A percentile compares a stretch with the other conserved stretches of the same genome.
These are phyloP conservation scores for Peucedramus taeniatus DNA, from an alignment of 2,113 vertebrate species.

Conservation along the genomic window DNA sequence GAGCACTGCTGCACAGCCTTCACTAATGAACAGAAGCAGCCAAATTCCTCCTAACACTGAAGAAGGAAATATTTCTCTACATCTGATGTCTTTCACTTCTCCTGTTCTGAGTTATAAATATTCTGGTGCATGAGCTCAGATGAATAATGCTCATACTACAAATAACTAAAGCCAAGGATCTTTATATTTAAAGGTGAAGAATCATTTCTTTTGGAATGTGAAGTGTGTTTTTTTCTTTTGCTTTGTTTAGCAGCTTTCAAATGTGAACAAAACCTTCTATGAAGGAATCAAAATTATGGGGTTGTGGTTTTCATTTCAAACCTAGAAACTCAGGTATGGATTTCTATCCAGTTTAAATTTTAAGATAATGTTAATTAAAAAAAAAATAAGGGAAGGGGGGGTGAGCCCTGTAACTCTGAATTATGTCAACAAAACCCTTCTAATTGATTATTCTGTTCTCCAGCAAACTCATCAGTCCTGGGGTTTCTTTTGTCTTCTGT, in stretches of 20 bases:
- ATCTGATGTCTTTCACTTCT: neutral
- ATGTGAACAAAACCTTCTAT: neutral
- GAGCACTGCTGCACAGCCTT: neutral
- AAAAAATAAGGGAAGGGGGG: accelerated
- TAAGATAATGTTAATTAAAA: neutral
- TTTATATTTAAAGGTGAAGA: constrained; percentile 8
- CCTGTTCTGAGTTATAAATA: constrained; percentile 27
- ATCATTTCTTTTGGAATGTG: neutral
- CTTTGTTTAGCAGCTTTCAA: neutral
- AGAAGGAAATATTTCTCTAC: neutral
- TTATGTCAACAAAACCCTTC: neutral
- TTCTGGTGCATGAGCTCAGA: neutral
- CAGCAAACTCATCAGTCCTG: neutral
- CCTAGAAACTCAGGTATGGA: neutral
- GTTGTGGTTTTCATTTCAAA: neutral
- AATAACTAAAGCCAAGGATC: constrained; percentile 3
- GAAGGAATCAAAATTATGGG: neutral
- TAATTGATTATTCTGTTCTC: neutral
- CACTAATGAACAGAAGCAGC: neutral
- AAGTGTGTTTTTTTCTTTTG: neutral
- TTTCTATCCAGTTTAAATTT: neutral
- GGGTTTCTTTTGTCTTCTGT: neutral
- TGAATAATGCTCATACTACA: neutral
- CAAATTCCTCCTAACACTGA: neutral
- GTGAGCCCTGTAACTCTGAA: neutral